Conservation (phyloP, 1,140 invertebrate species). For the Delia radicum region DNA sequence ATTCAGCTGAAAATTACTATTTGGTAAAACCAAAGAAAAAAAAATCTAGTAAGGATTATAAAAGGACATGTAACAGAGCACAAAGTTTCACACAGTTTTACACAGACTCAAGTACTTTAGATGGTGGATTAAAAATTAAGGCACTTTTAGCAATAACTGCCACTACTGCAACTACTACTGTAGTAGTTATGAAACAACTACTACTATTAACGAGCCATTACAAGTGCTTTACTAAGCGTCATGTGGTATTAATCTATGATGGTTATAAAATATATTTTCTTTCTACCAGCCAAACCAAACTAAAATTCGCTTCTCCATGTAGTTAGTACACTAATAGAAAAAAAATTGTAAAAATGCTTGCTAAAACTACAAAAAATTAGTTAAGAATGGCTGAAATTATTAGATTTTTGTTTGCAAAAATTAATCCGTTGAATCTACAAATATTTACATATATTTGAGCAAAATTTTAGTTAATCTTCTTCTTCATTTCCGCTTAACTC, state of each 20-base stretch:
- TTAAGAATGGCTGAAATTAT: no score
- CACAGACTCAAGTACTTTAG: not conserved
- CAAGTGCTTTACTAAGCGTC: not conserved
- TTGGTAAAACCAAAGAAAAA: not conserved
- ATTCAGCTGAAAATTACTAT: not conserved
- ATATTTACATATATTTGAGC: no score
- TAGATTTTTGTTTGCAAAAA: no score
- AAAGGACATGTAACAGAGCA: no score
- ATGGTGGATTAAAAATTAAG: not conserved
- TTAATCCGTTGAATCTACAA: no score
- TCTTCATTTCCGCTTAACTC: no score
- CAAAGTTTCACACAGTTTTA: not conserved
- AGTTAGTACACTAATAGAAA: no score
- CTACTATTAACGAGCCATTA: not conserved
- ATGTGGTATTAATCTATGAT: not conserved
- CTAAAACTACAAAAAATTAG: no score
- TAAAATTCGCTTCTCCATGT: no score
- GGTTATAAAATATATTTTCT: not conserved
- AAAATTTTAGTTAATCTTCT: no score
- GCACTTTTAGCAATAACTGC: not conserved
- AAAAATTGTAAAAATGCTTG: no score
- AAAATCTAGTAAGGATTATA: not conserved
- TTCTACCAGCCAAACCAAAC: no score
- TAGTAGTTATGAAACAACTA: not conserved
- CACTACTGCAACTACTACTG: not conserved